phyloP scores from a whole-genome alignment of 1,140 invertebrate species.

The Drosophila micromelanica region DNA sequence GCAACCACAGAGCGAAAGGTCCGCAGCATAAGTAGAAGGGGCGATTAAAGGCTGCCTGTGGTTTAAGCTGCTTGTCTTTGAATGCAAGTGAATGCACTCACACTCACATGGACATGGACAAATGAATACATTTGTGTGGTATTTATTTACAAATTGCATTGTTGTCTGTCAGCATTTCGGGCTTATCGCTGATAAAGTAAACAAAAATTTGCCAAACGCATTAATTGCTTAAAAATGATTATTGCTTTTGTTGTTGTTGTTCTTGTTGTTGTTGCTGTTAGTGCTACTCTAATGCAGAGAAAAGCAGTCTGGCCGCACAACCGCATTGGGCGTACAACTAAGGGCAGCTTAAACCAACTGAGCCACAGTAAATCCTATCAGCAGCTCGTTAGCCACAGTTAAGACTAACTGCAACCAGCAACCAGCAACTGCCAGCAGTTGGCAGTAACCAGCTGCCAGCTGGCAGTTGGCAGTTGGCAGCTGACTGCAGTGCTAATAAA shows the following conservation, averaged over 20 bases:
- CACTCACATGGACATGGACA: slow-evolving; percentile 6
- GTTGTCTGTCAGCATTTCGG: slow-evolving; percentile 62
- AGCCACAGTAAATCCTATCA: slow-evolving; percentile 73
- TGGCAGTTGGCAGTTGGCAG: slow-evolving; percentile 36
- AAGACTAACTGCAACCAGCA: slow-evolving; percentile 46
- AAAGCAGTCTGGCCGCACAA: slow-evolving; percentile 17
- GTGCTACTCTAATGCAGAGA: slow-evolving; percentile 4
- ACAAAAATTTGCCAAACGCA: slow-evolving; percentile 69
- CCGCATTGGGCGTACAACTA: slow-evolving; percentile 15
- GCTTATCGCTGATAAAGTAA: slow-evolving; percentile 67
- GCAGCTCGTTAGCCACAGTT: slow-evolving; percentile 71
- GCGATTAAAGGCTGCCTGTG: slow-evolving; percentile 13
- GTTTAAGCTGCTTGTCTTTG: slow-evolving; percentile 59
- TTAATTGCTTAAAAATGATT: slow-evolving; percentile 79
- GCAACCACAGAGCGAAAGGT: slow-evolving; percentile 52
- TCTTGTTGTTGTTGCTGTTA: slow-evolving; percentile 12
- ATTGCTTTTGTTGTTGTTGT: slow-evolving; percentile 18
- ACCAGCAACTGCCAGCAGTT: slow-evolving; percentile 23
- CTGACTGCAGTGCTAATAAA: slow-evolving; percentile 76
- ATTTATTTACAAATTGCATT: slow-evolving; percentile 73
- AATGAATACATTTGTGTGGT: slow-evolving; percentile 37
- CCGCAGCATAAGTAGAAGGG: background rate
- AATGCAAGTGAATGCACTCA: slow-evolving; percentile 9
- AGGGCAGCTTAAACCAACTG: slow-evolving; percentile 58
- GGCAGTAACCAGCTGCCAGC: slow-evolving; percentile 35